These are phyloP conservation scores for Thalpophila matura DNA, from an alignment of 2,888 invertebrate species.

Conservation along the genomic window DNA sequence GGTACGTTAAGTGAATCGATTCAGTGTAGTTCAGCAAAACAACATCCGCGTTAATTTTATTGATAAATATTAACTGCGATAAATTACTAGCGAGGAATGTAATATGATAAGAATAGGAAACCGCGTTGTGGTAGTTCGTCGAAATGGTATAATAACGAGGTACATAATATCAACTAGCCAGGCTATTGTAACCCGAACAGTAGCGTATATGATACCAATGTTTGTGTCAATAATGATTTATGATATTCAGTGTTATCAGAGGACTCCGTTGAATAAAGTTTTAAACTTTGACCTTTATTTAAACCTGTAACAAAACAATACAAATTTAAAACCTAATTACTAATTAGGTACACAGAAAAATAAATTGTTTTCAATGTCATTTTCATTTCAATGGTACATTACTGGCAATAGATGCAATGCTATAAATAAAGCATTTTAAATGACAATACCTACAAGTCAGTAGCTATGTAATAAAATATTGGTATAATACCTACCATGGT, in stretches of 20 bases:
- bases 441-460: conserved; percentile 36
- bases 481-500: background rate
- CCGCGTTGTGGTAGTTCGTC: conserved; percentile 72
- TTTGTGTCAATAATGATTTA: conserved; percentile 64
- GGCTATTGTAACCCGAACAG: conserved; percentile 67
- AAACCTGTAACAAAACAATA: conserved; percentile 29
- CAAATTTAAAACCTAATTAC: conserved; percentile 42
- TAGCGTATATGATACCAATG: conserved; percentile 65
- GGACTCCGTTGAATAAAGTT: conserved; percentile 2
- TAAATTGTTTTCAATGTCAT: conserved; percentile 61
- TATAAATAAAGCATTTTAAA: conserved; percentile 40
- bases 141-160: conserved; percentile 71
- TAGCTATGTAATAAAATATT: conserved; percentile 15
- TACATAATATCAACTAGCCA: conserved; percentile 65
- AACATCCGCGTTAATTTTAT: conserved; percentile 12
- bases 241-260: conserved; percentile 57
- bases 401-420: conserved; percentile 28
- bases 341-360: conserved; percentile 18
- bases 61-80: conserved; percentile 42
- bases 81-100: conserved; percentile 68
- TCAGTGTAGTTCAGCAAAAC: background rate
- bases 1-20: conserved; percentile 85
- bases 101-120: conserved; percentile 79
- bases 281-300: conserved; percentile 52
- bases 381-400: conserved; percentile 45